Evolutionary conservation across 2,113 vertebrate genomes (phyloP), one percentile per base, ranked within the genome.

Genomic region (Columba livia): DNA sequence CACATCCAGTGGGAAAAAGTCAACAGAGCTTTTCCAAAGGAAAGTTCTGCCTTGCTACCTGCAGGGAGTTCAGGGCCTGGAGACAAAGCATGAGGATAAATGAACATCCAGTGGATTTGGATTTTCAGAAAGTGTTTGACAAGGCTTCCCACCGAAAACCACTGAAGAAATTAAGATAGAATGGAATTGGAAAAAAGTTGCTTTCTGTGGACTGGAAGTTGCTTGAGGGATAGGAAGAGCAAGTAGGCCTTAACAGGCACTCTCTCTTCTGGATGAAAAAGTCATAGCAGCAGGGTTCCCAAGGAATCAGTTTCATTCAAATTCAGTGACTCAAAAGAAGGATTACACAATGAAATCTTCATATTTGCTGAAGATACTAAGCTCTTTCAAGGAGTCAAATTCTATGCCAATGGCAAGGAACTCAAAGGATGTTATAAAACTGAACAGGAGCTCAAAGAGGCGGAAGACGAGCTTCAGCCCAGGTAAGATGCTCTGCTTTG

Each of bases 1-100:
- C 1, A 14, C 1, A 54, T 6, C 18, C 1, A 4, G 24, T 5
- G 1, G 4, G 24, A 44, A 89, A 77, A 81, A 23, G 18, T 25
- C 31, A 93, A 48, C 13, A 26, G 23, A 56, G 29, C 3, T 85
- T 67, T 74, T 56, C 16, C n/a, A 71, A 67, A 82, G 25, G 56
- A 79, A 88, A 96, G 92, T 18, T 72, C 12, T 61, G 32, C 26
- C 42, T 25, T 85, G 23, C 24, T 42, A 47, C n/a, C 32, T 67
- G 42, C 26, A 42, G 23, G 20, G 40, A 74, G 18, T 50, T 84
- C 77, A 70, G 15, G 24, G 29, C 10, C 3, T 25, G 5, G 34
- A 50, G 12, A 36, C 18, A 81, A 94, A 87, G 26, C 15, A 29
- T 6, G 4, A 8, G 31, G 23, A 51, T 32, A 51, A 87, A 85